Evolutionary conservation across 2,113 vertebrate genomes (phyloP).

Genomic region (Brachirus orientalis): DNA sequence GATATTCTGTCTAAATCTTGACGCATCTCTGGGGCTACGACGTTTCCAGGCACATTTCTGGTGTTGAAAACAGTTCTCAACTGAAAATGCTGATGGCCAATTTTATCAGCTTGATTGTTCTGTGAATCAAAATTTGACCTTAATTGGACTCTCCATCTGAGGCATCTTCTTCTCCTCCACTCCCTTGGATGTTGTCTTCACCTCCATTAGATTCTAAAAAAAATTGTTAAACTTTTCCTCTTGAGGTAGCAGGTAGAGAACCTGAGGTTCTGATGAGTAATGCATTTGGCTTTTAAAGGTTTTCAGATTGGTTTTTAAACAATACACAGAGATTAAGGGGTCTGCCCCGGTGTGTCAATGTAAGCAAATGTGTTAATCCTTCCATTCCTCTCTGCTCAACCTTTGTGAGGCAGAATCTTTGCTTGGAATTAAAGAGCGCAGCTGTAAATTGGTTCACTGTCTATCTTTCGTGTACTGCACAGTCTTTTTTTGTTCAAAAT

Average conservation of each 20-base stretch:
- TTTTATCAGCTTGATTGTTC: background rate
- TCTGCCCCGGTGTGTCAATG: background rate
- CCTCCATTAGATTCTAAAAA: background rate
- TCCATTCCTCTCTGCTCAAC: conserved; percentile 34
- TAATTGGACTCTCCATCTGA: background rate
- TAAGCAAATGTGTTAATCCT: conserved; percentile 40
- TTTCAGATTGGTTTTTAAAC: conserved; percentile 5
- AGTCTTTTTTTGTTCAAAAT: conserved; percentile 43
- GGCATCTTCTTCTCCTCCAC: no score
- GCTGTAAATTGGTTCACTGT: conserved; percentile 47
- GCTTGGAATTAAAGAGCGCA: conserved; percentile 37
- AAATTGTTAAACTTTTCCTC: conserved; percentile 13
- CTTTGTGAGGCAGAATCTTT: conserved; percentile 31
- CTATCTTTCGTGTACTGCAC: conserved; percentile 34
- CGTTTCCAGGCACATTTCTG: background rate
- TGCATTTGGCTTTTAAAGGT: conserved; percentile 4
- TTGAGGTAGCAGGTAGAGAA: background rate
- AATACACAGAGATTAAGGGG: conserved; percentile 3
- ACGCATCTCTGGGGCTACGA: conserved; percentile 12
- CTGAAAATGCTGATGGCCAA: fast-evolving
- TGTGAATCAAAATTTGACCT: background rate
- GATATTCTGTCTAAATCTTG: conserved; percentile 24
- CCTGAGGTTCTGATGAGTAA: background rate
- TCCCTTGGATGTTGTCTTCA: no score
- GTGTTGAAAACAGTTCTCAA: background rate